These are phyloP conservation scores for Cosmorhoe ocellata DNA, from an alignment of 2,888 invertebrate genomes.

Conservation along the genomic window DNA sequence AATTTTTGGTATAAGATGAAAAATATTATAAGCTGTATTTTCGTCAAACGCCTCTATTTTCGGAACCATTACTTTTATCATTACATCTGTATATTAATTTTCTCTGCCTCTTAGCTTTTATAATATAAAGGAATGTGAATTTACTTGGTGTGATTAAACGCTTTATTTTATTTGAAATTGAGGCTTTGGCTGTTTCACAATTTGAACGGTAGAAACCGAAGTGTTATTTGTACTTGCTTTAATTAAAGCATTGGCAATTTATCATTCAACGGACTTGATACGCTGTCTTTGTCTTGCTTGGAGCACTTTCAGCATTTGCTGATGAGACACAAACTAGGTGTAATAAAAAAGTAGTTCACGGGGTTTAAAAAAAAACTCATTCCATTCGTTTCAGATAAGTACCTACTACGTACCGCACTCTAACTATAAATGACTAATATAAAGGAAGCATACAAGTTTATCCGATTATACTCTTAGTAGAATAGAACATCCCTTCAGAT, in stretches of 20 bases:
- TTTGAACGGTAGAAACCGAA: background rate
- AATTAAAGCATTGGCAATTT: slow-evolving; percentile 4
- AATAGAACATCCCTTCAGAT: no score
- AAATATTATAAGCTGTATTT: background rate
- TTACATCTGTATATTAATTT: slow-evolving; percentile 16
- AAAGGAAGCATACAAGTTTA: no score
- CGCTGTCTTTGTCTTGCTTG: no score
- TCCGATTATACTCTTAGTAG: no score
- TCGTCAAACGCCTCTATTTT: slow-evolving; percentile 14
- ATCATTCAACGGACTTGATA: background rate
- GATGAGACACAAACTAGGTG: no score
- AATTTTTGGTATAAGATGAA: slow-evolving; percentile 8
- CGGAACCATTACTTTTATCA: slow-evolving; percentile 15
- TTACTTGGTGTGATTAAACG: slow-evolving; percentile 8
- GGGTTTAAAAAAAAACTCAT: no score
- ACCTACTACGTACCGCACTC: no score
- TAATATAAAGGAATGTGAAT: slow-evolving; percentile 11
- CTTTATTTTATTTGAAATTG: slow-evolving; percentile 1
- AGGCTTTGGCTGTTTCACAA: background rate
- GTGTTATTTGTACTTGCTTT: slow-evolving; percentile 9
- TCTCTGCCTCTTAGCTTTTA: slow-evolving; percentile 13
- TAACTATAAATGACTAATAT: no score
- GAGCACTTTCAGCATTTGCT: no score
- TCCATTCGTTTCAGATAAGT: no score
- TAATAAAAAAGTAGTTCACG: no score